A percentile compares a stretch with the other conserved stretches of the same genome.
phyloP scores from a whole-genome alignment of 2,888 invertebrate genomes.

The Deilephila porcellus region DNA sequence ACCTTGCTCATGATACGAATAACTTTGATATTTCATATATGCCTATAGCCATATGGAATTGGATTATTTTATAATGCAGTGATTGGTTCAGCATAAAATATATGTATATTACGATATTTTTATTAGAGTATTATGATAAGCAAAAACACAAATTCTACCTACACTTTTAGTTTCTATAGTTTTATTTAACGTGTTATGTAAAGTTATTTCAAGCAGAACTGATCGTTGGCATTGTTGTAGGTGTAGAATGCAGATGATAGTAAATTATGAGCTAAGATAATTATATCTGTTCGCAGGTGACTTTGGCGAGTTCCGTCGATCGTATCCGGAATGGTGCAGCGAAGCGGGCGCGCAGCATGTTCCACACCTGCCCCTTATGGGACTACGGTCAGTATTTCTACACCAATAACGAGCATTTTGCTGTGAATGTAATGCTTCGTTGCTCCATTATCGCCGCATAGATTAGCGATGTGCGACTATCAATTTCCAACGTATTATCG shows the following conservation, averaged over 20 bases:
- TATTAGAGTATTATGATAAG: no score
- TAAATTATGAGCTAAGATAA: conserved; percentile 17
- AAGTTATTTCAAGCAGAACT: background rate
- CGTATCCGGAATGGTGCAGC: conserved; percentile 96
- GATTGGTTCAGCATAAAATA: no score
- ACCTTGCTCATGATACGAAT: background rate
- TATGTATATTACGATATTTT: no score
- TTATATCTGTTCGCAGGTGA: conserved; percentile 88
- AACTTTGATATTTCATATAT: background rate
- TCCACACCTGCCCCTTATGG: conserved; percentile 85
- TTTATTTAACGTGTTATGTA: background rate
- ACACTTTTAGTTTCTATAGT: background rate
- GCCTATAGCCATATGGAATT: background rate
- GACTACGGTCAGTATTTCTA: conserved; percentile 69
- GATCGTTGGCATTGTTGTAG: background rate
- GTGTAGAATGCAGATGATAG: background rate
- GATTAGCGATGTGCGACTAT: conserved; percentile 31
- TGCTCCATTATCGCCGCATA: conserved; percentile 19
- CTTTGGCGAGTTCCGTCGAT: conserved; percentile 91
- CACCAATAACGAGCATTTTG: background rate
- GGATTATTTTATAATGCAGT: no score
- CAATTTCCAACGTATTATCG: conserved; percentile 31
- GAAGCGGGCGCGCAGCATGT: conserved; percentile 89
- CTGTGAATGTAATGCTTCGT: background rate
- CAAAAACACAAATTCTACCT: no score